Conservation (phyloP, 2,888 invertebrate species). For the Endotricha flammealis region DNA sequence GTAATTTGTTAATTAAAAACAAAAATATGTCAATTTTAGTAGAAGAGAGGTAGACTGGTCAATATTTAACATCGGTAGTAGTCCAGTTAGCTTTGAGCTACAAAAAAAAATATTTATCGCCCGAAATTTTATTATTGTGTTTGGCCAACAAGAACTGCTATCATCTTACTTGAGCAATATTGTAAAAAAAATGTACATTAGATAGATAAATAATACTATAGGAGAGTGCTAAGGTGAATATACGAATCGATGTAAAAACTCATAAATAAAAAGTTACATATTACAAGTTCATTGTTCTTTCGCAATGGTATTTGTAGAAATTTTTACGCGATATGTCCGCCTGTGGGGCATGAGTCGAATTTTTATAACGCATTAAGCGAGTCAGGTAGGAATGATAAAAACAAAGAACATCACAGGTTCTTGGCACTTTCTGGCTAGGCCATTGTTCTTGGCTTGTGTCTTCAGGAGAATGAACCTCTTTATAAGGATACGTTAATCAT, state of each 20-base stretch:
- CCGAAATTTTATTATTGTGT: too few relatives aligned
- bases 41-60: too few relatives aligned
- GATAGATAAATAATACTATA: too few relatives aligned
- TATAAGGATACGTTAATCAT: slow-evolving; percentile 54
- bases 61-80: too few relatives aligned
- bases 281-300: slow-evolving; percentile 59
- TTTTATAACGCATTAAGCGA: slow-evolving; percentile 65
- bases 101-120: too few relatives aligned
- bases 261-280: slow-evolving; percentile 19
- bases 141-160: too few relatives aligned
- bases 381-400: slow-evolving; percentile 41
- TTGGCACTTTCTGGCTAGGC: slow-evolving; percentile 54
- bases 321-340: slow-evolving; percentile 64
- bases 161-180: too few relatives aligned
- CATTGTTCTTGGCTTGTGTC: slow-evolving; percentile 55
- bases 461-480: slow-evolving; percentile 63
- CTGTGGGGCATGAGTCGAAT: slow-evolving; percentile 58
- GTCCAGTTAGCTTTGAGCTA: too few relatives aligned
- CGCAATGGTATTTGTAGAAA: slow-evolving; percentile 45
- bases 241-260: background rate
- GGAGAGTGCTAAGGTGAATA: too few relatives aligned
- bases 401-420: slow-evolving; percentile 59
- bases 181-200: too few relatives aligned
- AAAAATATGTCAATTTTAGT: too few relatives aligned
- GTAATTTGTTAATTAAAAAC: too few relatives aligned